phyloP scores from a whole-genome alignment of 2,113 vertebrate genomes.

The Xiphophorus couchianus region DNA sequence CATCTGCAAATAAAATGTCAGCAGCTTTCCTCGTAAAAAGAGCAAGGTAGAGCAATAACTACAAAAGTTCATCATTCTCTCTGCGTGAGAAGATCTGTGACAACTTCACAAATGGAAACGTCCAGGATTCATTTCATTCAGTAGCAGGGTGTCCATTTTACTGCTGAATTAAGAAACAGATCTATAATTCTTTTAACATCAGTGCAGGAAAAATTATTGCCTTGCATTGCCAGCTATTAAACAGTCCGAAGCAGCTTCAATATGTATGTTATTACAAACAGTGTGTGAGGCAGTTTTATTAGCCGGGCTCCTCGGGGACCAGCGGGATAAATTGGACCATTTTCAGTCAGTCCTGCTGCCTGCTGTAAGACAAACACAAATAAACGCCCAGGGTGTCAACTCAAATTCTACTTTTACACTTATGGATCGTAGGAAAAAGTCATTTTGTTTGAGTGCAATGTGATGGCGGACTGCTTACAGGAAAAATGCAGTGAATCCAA shows the following conservation, averaged over 20 bases:
- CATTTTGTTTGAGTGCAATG: slow-evolving; percentile 7
- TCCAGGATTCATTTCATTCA: slow-evolving; percentile 47
- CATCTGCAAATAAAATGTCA: slow-evolving; percentile 7
- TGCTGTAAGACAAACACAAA: slow-evolving; percentile 19
- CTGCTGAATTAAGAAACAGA: slow-evolving; percentile 39
- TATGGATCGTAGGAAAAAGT: background rate
- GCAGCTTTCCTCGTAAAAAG: background rate
- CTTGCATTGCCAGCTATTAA: slow-evolving; percentile 42
- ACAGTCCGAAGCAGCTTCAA: slow-evolving; percentile 40
- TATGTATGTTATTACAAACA: slow-evolving; percentile 39
- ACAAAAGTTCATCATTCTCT: slow-evolving; percentile 36
- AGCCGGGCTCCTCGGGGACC: slow-evolving; percentile 13
- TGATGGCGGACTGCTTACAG: background rate
- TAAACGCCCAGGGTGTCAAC: background rate
- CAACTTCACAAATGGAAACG: slow-evolving; percentile 26
- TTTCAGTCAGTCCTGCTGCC: slow-evolving; percentile 22
- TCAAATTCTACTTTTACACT: background rate
- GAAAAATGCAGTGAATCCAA: background rate
- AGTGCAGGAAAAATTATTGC: slow-evolving; percentile 47
- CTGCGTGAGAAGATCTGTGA: slow-evolving; percentile 26
- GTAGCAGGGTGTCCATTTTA: slow-evolving; percentile 45
- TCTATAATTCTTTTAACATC: slow-evolving; percentile 50
- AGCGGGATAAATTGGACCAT: slow-evolving; percentile 11
- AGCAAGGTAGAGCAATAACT: background rate
- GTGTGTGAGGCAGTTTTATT: slow-evolving; percentile 53